Evolutionary conservation across 2,113 vertebrate genomes (phyloP).

Genomic region (Anas platyrhynchos): DNA sequence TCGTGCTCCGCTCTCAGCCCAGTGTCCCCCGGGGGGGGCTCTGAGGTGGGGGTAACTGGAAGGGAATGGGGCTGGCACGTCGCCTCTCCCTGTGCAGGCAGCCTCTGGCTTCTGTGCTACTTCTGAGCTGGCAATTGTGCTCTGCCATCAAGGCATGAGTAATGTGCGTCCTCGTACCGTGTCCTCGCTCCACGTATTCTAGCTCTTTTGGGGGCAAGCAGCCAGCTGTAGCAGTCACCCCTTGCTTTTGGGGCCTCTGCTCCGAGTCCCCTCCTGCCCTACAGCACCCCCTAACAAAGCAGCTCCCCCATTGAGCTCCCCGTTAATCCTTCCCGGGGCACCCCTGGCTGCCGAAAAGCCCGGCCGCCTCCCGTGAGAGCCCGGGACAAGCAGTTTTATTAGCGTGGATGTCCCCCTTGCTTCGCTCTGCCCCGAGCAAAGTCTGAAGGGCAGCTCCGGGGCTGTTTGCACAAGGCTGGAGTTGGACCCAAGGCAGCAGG

Average conservation of each 20-base stretch:
- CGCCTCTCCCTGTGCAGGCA: not conserved
- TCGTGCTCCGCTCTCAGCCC: not conserved
- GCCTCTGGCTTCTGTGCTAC: rapidly evolving
- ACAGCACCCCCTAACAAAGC: rapidly evolving
- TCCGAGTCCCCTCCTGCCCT: rapidly evolving
- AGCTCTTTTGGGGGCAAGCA: not conserved
- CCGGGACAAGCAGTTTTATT: rapidly evolving
- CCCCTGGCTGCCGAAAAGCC: not conserved
- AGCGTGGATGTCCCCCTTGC: rapidly evolving
- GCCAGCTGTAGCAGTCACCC: not conserved
- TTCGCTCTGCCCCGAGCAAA: not conserved
- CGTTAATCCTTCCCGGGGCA: not conserved
- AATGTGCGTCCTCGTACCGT: not conserved
- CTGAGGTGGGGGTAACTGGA: rapidly evolving
- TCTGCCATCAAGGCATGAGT: rapidly evolving
- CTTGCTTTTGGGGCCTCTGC: not conserved
- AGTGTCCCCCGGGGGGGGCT: rapidly evolving
- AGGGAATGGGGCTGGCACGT: rapidly evolving
- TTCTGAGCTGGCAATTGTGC: not conserved
- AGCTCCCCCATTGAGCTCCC: rapidly evolving
- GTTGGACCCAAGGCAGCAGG: not conserved
- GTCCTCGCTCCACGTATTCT: rapidly evolving
- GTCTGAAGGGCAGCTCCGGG: not conserved
- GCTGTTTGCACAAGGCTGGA: not conserved
- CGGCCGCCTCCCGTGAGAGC: rapidly evolving